Percentiles rank a stretch among this genome's conserved stretches.
phyloP scores from a whole-genome alignment of 2,888 invertebrate genomes.

The Graphium colonna region DNA sequence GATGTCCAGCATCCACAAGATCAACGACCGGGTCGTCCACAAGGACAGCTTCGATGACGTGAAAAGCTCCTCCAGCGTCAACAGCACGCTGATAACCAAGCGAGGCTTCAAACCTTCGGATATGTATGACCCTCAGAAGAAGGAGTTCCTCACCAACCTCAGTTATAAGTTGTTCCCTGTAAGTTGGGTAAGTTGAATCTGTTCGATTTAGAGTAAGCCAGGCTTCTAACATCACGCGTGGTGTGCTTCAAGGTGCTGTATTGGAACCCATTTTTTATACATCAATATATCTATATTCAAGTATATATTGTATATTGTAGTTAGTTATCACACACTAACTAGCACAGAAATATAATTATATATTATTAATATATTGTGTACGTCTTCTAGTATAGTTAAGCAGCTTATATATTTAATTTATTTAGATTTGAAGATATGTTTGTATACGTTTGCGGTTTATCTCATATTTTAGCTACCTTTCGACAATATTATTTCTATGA shows the following conservation, averaged over 20 bases:
- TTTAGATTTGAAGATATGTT: neutral
- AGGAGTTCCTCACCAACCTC: conserved; percentile 88
- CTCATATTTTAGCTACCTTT: neutral
- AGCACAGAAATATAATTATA: neutral
- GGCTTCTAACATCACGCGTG: conserved; percentile 53
- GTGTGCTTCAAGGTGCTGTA: conserved; percentile 48
- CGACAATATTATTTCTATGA: too few relatives aligned
- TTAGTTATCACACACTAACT: conserved; percentile 1
- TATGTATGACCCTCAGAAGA: conserved; percentile 89
- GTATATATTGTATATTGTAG: conserved; percentile 23
- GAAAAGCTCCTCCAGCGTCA: conserved; percentile 70
- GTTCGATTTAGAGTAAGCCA: conserved; percentile 38
- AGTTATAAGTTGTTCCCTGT: conserved; percentile 91
- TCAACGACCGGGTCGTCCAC: conserved; percentile 72
- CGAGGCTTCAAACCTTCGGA: conserved; percentile 93
- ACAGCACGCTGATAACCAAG: conserved; percentile 83
- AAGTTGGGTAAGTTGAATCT: conserved; percentile 85
- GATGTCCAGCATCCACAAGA: conserved; percentile 71
- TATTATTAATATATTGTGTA: neutral
- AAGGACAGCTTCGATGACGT: conserved; percentile 71
- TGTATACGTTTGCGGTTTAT: neutral
- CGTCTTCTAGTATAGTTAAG: neutral
- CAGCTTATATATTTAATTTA: neutral
- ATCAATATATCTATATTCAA: conserved; percentile 32
- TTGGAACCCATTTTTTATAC: conserved; percentile 32